Conservation (phyloP, 2,113 vertebrate genomes). For the Channa argus region DNA sequence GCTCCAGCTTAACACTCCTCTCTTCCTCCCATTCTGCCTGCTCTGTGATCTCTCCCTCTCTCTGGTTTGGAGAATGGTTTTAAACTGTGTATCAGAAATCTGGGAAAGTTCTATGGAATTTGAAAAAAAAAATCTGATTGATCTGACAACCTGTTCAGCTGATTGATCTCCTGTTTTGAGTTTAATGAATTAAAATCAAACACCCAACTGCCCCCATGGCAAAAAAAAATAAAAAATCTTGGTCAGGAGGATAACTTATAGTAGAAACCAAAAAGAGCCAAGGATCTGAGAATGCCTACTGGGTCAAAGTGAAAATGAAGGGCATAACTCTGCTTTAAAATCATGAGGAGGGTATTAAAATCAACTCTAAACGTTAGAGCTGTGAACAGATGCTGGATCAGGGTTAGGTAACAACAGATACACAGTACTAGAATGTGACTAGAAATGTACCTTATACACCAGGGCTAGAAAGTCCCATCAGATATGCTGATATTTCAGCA, state of each 20-base stretch:
- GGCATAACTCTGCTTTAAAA: slow-evolving; percentile 41
- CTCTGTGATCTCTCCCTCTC: slow-evolving; percentile 40
- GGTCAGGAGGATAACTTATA: slow-evolving; percentile 43
- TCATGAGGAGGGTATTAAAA: slow-evolving; percentile 52
- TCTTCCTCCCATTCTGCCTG: slow-evolving; percentile 44
- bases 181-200: slow-evolving; percentile 72
- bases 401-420: not conserved
- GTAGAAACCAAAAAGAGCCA: slow-evolving; percentile 4
- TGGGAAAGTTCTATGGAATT: slow-evolving; percentile 32
- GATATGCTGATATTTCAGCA: too few species aligned
- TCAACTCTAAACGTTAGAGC: slow-evolving; percentile 10
- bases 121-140: slow-evolving; percentile 44
- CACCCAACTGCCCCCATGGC: slow-evolving; percentile 17
- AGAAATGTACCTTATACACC: too few species aligned
- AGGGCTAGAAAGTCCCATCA: too few species aligned
- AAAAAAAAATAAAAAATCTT: slow-evolving; percentile 7
- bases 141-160: slow-evolving; percentile 64
- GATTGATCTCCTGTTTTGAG: slow-evolving; percentile 64
- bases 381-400: not conserved
- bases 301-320: slow-evolving; percentile 42
- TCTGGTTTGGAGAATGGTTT: slow-evolving; percentile 24
- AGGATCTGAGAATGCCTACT: slow-evolving; percentile 38
- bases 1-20: slow-evolving; percentile 52
- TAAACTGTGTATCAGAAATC: slow-evolving; percentile 29
- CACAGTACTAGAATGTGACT: too few species aligned